Base-by-base conservation (phyloP, 53 echinoderm and acorn worm genomes). In the Antedon mediterranea region DNA sequence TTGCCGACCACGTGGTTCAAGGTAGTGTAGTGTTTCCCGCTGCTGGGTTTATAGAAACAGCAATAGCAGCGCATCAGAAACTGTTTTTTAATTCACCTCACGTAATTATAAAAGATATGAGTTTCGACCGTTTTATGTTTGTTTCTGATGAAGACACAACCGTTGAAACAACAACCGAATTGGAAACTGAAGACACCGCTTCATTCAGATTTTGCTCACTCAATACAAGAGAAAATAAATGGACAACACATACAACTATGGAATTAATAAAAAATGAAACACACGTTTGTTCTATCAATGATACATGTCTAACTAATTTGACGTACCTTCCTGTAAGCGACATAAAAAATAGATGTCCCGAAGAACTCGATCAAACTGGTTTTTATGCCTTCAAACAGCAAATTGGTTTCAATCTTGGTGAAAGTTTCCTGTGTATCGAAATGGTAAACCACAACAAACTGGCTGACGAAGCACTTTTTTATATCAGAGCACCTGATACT, bases 101-200 rank as follows among this genome's bases (percentile, higher is more conserved):
- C 4, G 20, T 31, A 3, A 20, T 30, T 28, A 71, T 79, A 31
- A 32, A 29, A 34, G 71, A 79, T 31, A 13, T 79, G 5, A n/a
- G 34, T 27, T 79, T 79, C 3, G 76, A 76, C 28, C 76, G 76
- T 3, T 76, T 76, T 28, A 33, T 76, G 8, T 76, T 76, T 76
- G 76, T 34, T 32, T 34, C 76, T 33, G 32, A 32, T 7, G 18
- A 33, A 3, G 57, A 26, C 23, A 18, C 20, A 13, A 3, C 8
- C 0, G 28, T 76, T 7, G 32, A 32, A 33, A 32, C 32, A 31
- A 14, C 34, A 11, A 76, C 76, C 23, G 57, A 32, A 7, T 20
- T 33, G 34, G 34, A 76, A 20, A 18, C 32, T 76, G 34, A 34
- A 11, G 76, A 33, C 15, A 33, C 4, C 15, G 76, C 76, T 31